Evolutionary conservation across 2,113 vertebrate species (phyloP), one percentile per base, ranked within the genome.

Genomic region (Trichechus manatus): DNA sequence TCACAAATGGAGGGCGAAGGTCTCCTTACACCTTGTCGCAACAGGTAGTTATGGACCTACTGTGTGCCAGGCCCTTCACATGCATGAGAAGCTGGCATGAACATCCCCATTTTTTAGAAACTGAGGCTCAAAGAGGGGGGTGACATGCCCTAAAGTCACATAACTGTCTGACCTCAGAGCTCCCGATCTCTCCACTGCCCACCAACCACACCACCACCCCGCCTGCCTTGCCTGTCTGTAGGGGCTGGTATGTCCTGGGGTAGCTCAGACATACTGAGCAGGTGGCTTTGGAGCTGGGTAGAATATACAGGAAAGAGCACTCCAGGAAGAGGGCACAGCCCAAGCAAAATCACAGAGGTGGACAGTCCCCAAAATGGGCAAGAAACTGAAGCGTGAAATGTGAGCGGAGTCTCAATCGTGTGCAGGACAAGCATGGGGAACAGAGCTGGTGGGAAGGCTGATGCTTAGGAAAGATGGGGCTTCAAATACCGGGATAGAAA

Each of bases 381-480:
- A n/a, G 9, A 15, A 42, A 31, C 70, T 42, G 31, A 31, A 17
- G 44, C 0, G 29, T 17, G 47, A 64, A 42, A n/a, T 42, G 9
- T 5, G 13, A 25, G 39, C 25, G 2, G 6, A 31, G 44, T 5
- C 70, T 29, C 1, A 1, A 36, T 27, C 10, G 11, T 0, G 15
- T 27, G 44, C 2, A 50, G n/a, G 29, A 19, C 0, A 0, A 6
- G 2, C 20, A 0, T 0, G 39, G 36, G 36, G 4, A 20, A 1
- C 0, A 10, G 36, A 15, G 33, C 53, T 42, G 31, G 3, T 42
- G 2, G 2, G 85, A 56, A 89, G 75, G 3, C 39, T n/a, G 9
- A n/a, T 59, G 59, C 14, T 36, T 72, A 64, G 61, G 68, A 74
- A 89, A 75, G 6, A 22, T 0, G 25, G 3, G 42, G 39, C 9